A percentile compares a stretch with the other conserved stretches of the same genome.
Evolutionary conservation across 2,797 vertebrate species (phyloP).

Genomic region (Bucorvus abyssinicus): DNA sequence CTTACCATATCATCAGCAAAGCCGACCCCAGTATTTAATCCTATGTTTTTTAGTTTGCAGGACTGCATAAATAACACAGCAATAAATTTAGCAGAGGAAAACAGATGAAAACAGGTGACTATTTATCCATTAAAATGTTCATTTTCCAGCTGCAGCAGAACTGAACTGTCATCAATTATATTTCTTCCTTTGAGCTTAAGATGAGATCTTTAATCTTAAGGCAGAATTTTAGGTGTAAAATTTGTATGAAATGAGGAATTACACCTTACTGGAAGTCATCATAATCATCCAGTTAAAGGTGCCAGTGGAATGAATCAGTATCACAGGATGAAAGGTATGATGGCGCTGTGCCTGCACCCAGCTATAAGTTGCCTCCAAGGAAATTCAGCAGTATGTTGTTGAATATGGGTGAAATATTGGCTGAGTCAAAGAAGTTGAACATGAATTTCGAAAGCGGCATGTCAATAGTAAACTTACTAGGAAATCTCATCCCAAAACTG

Average conservation of each 20-base stretch:
- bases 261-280: background rate
- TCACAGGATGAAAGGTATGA: background rate
- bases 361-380: background rate
- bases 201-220: background rate
- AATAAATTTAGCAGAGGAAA: background rate
- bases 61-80: background rate
- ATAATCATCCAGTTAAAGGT: background rate
- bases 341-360: accelerated
- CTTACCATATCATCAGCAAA: background rate
- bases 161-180: background rate
- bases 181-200: background rate
- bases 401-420: background rate
- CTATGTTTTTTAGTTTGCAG: background rate
- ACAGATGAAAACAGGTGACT: background rate
- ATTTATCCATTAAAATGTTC: background rate
- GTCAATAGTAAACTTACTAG: background rate
- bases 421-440: background rate
- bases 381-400: background rate
- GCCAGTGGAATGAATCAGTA: background rate
- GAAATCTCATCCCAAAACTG: background rate
- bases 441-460: background rate
- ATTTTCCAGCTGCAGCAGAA: background rate
- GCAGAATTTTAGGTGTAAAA: background rate
- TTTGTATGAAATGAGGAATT: background rate
- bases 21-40: background rate